phyloP scores from a whole-genome alignment of 2,113 vertebrate genomes.

The Entomyzon cyanotis region DNA sequence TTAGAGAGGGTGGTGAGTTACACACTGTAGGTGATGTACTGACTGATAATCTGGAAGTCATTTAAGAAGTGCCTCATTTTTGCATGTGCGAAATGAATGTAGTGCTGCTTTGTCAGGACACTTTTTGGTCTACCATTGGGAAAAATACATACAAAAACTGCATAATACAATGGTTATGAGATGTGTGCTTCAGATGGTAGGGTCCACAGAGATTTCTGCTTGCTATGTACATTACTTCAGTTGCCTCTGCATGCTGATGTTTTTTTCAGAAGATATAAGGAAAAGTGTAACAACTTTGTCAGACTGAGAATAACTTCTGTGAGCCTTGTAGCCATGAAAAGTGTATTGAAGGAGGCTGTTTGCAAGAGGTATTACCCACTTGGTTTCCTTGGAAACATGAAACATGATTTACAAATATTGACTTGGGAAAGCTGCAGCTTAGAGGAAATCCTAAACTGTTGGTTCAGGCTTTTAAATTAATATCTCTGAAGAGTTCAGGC shows the following conservation, averaged over 20 bases:
- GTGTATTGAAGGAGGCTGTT: conserved; percentile 26
- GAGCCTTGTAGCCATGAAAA: conserved; percentile 23
- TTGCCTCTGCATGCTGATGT: not conserved
- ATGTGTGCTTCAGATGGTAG: not conserved
- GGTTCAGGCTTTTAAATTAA: conserved; percentile 63
- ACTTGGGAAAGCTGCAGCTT: conserved; percentile 61
- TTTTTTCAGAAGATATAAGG: not conserved
- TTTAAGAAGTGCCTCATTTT: not conserved
- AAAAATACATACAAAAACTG: not conserved
- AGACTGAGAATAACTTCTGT: not conserved
- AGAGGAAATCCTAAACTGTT: conserved; percentile 55
- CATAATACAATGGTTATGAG: not conserved
- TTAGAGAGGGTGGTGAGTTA: not conserved
- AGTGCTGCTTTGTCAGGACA: not conserved
- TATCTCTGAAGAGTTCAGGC: conserved; percentile 46
- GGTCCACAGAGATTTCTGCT: not conserved
- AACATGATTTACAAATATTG: conserved; percentile 70
- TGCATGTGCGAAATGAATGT: not conserved
- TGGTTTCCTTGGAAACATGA: conserved; percentile 68
- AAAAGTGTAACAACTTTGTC: not conserved
- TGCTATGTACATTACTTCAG: not conserved
- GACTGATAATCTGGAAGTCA: not conserved
- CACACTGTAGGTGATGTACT: not conserved
- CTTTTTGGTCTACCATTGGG: not conserved
- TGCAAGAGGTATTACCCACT: conserved; percentile 49